These are phyloP conservation scores for Syndactyla subalaris DNA, from an alignment of 2,797 vertebrate species.

Conservation along the genomic window DNA sequence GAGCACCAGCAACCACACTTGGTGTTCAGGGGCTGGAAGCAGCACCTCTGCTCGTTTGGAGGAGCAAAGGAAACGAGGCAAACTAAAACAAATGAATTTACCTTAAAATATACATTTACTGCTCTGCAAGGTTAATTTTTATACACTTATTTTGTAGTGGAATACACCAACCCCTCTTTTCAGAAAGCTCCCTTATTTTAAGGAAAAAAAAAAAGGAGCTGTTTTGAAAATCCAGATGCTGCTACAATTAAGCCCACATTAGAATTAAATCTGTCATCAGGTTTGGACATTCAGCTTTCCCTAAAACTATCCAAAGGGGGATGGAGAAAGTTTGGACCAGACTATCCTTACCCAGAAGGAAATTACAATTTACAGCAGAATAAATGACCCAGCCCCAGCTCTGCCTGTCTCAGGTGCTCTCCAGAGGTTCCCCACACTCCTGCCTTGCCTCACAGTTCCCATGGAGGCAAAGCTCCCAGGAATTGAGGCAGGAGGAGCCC, in stretches of 20 bases:
- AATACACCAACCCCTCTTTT: fast-evolving
- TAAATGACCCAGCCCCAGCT: fast-evolving
- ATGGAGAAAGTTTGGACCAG: not conserved
- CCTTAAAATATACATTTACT: not conserved
- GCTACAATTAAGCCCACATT: not conserved
- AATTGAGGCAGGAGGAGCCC: fast-evolving
- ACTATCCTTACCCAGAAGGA: not conserved
- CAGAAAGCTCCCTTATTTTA: not conserved
- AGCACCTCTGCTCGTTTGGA: not conserved
- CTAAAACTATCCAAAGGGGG: fast-evolving
- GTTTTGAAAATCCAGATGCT: not conserved
- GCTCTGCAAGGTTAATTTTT: not conserved
- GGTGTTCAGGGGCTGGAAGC: not conserved
- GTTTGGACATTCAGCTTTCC: not conserved
- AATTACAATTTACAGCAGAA: not conserved
- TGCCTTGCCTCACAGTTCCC: not conserved
- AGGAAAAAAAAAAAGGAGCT: not conserved
- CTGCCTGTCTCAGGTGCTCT: not conserved
- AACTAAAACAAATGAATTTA: not conserved
- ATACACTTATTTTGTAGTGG: not conserved
- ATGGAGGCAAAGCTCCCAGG: not conserved
- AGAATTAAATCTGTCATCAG: not conserved
- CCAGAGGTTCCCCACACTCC: not conserved
- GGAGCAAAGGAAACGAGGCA: not conserved
- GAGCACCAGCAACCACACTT: not conserved